Percentiles rank a stretch among this genome's conserved stretches.
Conservation (phyloP, 2,113 vertebrate species). For the Spilogale gracilis region DNA sequence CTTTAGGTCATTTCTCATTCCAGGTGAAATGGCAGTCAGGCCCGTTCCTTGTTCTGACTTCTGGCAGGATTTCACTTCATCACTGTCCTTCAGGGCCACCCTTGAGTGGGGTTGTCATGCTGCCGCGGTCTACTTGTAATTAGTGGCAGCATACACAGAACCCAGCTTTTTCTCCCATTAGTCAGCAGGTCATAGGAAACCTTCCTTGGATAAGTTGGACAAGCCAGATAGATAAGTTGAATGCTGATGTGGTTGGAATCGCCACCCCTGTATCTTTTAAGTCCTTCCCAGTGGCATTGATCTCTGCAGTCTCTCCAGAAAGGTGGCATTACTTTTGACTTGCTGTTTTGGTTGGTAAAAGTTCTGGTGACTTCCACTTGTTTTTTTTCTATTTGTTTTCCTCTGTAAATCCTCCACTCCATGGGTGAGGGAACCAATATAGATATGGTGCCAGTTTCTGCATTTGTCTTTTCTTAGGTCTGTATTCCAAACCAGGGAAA, state of each 20-base stretch:
- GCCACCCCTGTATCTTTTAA: neutral
- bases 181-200: neutral
- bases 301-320: neutral
- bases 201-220: neutral
- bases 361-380: constrained; percentile 10
- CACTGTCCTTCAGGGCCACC: neutral
- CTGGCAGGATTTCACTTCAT: neutral
- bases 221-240: neutral
- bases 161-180: neutral
- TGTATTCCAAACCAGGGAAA: neutral
- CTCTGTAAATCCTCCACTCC: neutral
- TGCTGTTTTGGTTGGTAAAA: constrained; percentile 25
- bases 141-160: neutral
- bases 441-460: neutral
- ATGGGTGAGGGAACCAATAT: neutral
- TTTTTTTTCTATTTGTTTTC: neutral
- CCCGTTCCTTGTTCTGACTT: neutral
- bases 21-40: neutral
- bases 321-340: constrained; percentile 13
- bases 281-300: neutral
- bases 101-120: neutral
- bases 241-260: neutral
- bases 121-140: neutral
- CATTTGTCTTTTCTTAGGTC: constrained; percentile 10
- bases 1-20: neutral